These are phyloP conservation scores for Nestor notabilis DNA, from an alignment of 2,113 vertebrate genomes.

Conservation along the genomic window DNA sequence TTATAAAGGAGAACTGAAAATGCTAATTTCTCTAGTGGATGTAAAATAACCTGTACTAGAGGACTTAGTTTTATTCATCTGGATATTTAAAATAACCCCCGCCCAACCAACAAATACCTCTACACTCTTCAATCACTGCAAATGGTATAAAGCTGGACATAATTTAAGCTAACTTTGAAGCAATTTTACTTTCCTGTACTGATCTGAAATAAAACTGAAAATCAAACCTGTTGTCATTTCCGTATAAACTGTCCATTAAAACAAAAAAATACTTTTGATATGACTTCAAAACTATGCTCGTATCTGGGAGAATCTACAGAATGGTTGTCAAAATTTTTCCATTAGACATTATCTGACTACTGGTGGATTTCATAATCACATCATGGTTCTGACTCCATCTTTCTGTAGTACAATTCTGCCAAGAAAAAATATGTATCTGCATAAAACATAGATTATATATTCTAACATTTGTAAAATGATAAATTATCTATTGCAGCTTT, in stretches of 20 bases:
- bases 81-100: neutral
- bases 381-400: neutral
- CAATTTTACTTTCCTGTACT: neutral
- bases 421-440: neutral
- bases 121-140: neutral
- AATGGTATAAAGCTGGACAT: neutral
- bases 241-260: neutral
- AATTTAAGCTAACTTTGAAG: neutral
- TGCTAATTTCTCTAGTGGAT: neutral
- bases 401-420: neutral
- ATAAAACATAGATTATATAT: neutral
- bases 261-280: neutral
- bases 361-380: neutral
- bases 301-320: neutral
- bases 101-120: rapidly evolving
- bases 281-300: neutral
- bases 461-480: neutral
- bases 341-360: neutral
- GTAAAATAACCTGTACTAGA: neutral
- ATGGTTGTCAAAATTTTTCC: neutral
- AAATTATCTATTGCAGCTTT: neutral
- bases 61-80: neutral
- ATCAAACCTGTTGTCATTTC: neutral
- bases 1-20: neutral
- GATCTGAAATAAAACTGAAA: neutral